These are phyloP conservation scores for Steinernema feltiae DNA, from an alignment of 1,140 invertebrate genomes.

Conservation along the genomic window DNA sequence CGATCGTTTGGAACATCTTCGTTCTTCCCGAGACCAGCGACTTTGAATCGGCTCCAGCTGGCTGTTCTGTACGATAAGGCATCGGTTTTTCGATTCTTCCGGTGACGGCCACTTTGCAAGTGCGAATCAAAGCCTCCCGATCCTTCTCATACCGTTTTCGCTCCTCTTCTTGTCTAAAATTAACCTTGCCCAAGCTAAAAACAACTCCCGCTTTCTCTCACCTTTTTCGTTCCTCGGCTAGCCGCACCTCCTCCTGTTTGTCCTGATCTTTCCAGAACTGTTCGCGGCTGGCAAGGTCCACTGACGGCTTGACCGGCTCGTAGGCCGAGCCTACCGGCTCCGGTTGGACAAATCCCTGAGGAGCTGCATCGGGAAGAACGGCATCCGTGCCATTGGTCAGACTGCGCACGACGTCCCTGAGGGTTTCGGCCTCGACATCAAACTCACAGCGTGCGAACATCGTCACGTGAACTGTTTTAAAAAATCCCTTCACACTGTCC, in stretches of 20 bases:
- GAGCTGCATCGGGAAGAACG: constrained; percentile 14
- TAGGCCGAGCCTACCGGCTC: constrained; percentile 29
- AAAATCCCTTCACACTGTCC: constrained; percentile 40
- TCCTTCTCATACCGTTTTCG: neutral
- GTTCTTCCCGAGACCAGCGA: neutral
- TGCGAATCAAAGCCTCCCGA: neutral
- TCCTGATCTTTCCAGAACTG: constrained; percentile 7
- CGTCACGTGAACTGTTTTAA: constrained; percentile 41
- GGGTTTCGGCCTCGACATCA: constrained; percentile 37
- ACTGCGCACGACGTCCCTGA: neutral
- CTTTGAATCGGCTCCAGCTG: neutral
- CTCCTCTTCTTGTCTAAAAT: neutral
- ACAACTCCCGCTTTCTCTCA: neutral
- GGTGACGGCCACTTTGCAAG: neutral
- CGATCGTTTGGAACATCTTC: neutral
- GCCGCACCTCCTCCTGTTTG: neutral
- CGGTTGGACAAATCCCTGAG: constrained; percentile 41
- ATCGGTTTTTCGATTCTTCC: neutral
- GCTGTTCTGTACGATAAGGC: neutral
- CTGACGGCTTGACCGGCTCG: constrained; percentile 16
- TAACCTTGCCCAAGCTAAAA: constrained; percentile 16
- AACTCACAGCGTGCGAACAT: constrained; percentile 43
- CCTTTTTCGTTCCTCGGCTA: neutral
- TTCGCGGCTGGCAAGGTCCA: neutral
- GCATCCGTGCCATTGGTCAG: constrained; percentile 10